Base-by-base conservation (phyloP, 2,113 vertebrate genomes). In the Corynorhinus townsendii region DNA sequence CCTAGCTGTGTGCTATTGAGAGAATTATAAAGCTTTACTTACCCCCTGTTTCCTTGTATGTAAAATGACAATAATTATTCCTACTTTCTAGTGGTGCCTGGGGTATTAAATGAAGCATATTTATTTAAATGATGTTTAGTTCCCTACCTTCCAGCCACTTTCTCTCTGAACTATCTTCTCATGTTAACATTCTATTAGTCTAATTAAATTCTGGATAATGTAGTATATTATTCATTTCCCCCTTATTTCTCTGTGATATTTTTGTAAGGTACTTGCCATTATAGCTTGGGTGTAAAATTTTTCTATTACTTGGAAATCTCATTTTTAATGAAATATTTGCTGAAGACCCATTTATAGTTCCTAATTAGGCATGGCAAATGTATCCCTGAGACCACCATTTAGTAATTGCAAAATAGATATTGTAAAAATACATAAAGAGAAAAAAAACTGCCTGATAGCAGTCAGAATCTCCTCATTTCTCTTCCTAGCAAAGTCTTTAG, bases 301-400 rank as follows among this genome's bases (percentile, higher is more conserved):
- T 97, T 95, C 85, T 88, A 82, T 92, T 95, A 93, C 68, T 95
- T 89, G 77, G 73, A 95, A 95, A 92, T 95, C 68, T 95, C 93
- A 91, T 92, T 96, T 88, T 95, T 92, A 95, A 95, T 97, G 89
- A 96, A 95, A 95, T 95, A 96, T 97, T 93, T 95, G 77, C 92
- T 85, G 52, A 94, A 95, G 85, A 93, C 3, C 86, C 88, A 88
- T 95, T 93, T 96, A 84, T 86, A 86, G 85, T 76, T 54, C 43
- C 92, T 95, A 97, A 96, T 97, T 96, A 97, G 79, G 95, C 88
- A 95, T 96, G 92, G 96, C 89, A 95, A 93, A 95, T 96, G 90
- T 95, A 81, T 95, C 79, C 75, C 90, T 93, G 88, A 96, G 88
- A 95, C 86, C 82, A 95, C 94, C 86, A 71, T 85, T 95, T 89